Evolutionary conservation across 1,140 invertebrate species (phyloP), one percentile per base, ranked within the genome.

Genomic region (Ceratina australensis): DNA sequence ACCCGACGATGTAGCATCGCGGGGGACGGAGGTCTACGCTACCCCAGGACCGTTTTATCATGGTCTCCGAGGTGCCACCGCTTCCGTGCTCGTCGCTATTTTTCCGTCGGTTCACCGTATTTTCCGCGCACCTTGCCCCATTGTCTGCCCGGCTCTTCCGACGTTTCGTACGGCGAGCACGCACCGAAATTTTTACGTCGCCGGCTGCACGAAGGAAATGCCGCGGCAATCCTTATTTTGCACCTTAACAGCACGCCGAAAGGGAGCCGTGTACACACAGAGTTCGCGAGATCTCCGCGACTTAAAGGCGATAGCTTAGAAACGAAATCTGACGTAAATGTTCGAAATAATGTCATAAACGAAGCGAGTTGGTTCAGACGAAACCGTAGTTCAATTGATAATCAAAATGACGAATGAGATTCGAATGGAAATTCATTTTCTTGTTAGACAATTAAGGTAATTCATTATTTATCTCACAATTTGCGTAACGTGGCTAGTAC

Each of bases 261-360:
- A 52, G 72, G 24, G 26, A 42, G 33, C 33, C 33, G 33, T 10
- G 59, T 54, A 79, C 68, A 72, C 66, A 69, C 68, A 71, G 50
- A 67, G 67, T 69, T 60, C 69, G 72, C 82, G 82, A 83, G 84
- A 82, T 88, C 85, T 77, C 73, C 82, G 76, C 83, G 85, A 88
- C 86, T 91, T 91, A 90, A 90, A 91, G 90, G 68, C 73, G 89
- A 90, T 90, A 69, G 87, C 74, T 33, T 76, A 67, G 78, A 60
- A 77, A 80, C n/a, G n/a, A 78, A 72, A 79, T 77, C 57, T 24
- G 15, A 49, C 64, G 75, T 52, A 76, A 60, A 78, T 77, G 60
- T 57, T 57, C 15, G 1, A 18, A 52, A 33, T 59, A 69, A 69
- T 42, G 1, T 52, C 42, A 12, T n/a, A 28, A 64, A 42, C 33